Percentiles rank a stretch among this genome's conserved stretches.
phyloP scores from a whole-genome alignment of 2,888 invertebrate species.

The Macrophya annulata region DNA sequence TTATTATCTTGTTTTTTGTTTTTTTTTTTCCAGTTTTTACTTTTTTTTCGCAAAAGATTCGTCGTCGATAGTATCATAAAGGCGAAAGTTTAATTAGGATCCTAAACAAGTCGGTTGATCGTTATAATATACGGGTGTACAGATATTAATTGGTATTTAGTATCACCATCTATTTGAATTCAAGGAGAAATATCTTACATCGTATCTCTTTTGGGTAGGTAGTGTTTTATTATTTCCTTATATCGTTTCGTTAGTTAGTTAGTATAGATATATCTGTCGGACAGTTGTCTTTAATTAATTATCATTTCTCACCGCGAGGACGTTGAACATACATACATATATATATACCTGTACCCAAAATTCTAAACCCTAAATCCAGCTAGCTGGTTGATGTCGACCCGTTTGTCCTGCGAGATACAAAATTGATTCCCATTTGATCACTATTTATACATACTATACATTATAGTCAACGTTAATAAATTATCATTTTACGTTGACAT shows the following conservation, averaged over 20 bases:
- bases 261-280: neutral
- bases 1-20: neutral
- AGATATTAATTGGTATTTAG: constrained; percentile 41
- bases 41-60: neutral
- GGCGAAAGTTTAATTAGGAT: constrained; percentile 47
- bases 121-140: neutral
- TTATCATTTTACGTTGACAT: constrained; percentile 18
- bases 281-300: constrained; percentile 28
- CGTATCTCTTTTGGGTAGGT: neutral
- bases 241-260: neutral
- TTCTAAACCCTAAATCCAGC: neutral
- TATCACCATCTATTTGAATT: constrained; percentile 22
- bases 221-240: constrained; percentile 37
- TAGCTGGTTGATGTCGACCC: neutral
- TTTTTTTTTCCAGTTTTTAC: no score
- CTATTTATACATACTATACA: neutral
- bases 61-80: neutral
- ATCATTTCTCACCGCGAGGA: constrained; percentile 14
- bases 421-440: constrained; percentile 18
- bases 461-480: constrained; percentile 34
- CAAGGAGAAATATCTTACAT: neutral
- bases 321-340: neutral
- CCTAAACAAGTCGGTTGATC: constrained; percentile 23
- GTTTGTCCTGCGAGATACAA: neutral
- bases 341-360: neutral